phyloP scores from a whole-genome alignment of 2,797 vertebrate genomes.

The Cynodonichthys magdalenae region DNA sequence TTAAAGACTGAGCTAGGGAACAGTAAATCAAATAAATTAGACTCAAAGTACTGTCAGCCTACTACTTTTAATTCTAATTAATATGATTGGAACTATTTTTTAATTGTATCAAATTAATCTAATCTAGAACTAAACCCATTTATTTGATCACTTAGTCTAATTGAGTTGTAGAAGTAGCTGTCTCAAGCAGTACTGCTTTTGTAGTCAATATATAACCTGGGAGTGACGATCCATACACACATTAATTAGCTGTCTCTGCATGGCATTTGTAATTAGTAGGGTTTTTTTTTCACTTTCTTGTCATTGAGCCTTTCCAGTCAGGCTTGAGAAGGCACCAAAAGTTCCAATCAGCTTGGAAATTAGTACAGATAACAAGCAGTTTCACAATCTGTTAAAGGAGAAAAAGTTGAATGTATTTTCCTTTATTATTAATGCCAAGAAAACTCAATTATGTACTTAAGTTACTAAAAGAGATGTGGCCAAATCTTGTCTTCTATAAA shows the following conservation, averaged over 20 bases:
- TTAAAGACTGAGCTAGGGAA: slow-evolving; percentile 30
- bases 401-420: slow-evolving; percentile 5
- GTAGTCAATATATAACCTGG: slow-evolving; percentile 42
- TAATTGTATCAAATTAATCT: background rate
- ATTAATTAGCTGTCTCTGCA: slow-evolving; percentile 59
- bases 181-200: slow-evolving; percentile 39
- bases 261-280: slow-evolving; percentile 41
- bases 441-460: slow-evolving; percentile 17
- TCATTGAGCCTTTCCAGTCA: slow-evolving; percentile 36
- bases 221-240: slow-evolving; percentile 57
- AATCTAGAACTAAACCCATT: slow-evolving; percentile 7
- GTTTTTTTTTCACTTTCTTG: slow-evolving; percentile 30
- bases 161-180: slow-evolving; percentile 65
- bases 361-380: slow-evolving; percentile 38
- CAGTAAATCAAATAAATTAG: slow-evolving; percentile 23
- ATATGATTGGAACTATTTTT: background rate
- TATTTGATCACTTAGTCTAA: slow-evolving; percentile 36
- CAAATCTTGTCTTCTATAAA: slow-evolving; percentile 2
- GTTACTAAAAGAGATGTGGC: slow-evolving; percentile 1
- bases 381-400: slow-evolving; percentile 27
- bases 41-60: slow-evolving; percentile 1
- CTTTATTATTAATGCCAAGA: slow-evolving; percentile 6
- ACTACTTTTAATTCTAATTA: slow-evolving; percentile 2
- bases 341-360: slow-evolving; percentile 46
- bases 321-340: slow-evolving; percentile 30